phyloP scores from a whole-genome alignment of 2,113 vertebrate species.

The Corythaixoides concolor region DNA sequence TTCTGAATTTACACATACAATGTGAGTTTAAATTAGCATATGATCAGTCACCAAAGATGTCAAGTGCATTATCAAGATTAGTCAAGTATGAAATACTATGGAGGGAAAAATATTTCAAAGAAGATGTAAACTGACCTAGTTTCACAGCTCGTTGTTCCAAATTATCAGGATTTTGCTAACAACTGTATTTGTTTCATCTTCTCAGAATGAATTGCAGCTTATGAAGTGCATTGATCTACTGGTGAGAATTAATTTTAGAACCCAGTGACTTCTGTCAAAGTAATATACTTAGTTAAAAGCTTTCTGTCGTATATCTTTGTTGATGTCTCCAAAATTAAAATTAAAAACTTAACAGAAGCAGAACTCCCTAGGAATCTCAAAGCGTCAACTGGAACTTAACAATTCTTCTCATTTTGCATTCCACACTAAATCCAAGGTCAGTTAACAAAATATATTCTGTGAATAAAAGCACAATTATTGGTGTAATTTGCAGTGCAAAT shows the following conservation, averaged over 20 bases:
- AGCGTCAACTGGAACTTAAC: slow-evolving; percentile 7
- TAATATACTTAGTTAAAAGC: slow-evolving; percentile 59
- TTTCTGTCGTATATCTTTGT: slow-evolving; percentile 33
- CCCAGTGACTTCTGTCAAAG: slow-evolving; percentile 68
- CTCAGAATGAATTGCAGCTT: slow-evolving; percentile 65
- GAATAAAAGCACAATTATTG: slow-evolving; percentile 66
- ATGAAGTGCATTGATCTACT: slow-evolving; percentile 66
- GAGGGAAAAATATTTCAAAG: slow-evolving; percentile 49
- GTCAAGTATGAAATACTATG: slow-evolving; percentile 47
- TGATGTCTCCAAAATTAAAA: slow-evolving; percentile 59
- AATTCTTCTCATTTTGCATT: slow-evolving; percentile 52
- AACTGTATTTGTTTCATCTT: slow-evolving; percentile 68
- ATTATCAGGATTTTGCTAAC: slow-evolving; percentile 67
- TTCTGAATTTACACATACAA: not conserved
- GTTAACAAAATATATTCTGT: slow-evolving; percentile 43
- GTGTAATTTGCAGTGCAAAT: slow-evolving; percentile 58
- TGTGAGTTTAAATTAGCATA: slow-evolving; percentile 42
- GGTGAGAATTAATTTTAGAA: slow-evolving; percentile 67
- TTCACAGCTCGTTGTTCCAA: slow-evolving; percentile 56
- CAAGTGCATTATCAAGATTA: slow-evolving; percentile 43
- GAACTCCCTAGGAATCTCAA: slow-evolving; percentile 37
- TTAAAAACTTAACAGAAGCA: slow-evolving; percentile 34
- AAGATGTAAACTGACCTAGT: slow-evolving; percentile 66
- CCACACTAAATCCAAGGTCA: slow-evolving; percentile 49
- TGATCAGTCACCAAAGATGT: slow-evolving; percentile 52